phyloP scores from a whole-genome alignment of 92 coral and sea anemone species.

The Parazoanthus atlanticus region DNA sequence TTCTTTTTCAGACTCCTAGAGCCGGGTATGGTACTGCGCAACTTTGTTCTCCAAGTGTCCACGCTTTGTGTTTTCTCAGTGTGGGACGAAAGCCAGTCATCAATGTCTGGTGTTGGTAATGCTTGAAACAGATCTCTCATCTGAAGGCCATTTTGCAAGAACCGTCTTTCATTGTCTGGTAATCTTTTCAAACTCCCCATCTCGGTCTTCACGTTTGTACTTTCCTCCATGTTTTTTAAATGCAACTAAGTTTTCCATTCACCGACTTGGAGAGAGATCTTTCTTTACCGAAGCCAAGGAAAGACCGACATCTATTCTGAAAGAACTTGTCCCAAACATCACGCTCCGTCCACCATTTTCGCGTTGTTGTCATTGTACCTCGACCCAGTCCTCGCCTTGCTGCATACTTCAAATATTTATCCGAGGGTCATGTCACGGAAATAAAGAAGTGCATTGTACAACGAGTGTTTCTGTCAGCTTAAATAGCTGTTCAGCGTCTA shows the following conservation, averaged over 20 bases:
- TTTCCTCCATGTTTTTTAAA: constrained; percentile 24
- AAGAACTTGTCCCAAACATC: not conserved
- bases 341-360: not conserved
- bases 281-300: not conserved
- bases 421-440: constrained; percentile 18
- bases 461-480: constrained; percentile 14
- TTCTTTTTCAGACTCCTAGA: constrained; percentile 49
- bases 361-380: constrained; percentile 22
- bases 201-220: not conserved
- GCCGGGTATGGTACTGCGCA: constrained; percentile 31
- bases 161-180: constrained; percentile 53
- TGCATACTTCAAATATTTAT: constrained; percentile 17
- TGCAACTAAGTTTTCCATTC: not conserved
- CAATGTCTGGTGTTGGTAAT: constrained; percentile 48
- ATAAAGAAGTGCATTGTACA: not conserved
- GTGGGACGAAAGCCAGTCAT: constrained; percentile 67
- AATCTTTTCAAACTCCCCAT: constrained; percentile 50
- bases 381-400: constrained; percentile 36
- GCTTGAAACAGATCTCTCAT: constrained; percentile 45
- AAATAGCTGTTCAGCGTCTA: not conserved
- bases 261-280: not conserved
- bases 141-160: constrained; percentile 45
- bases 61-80: constrained; percentile 53
- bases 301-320: not conserved
- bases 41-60: constrained; percentile 47